phyloP scores from a whole-genome alignment of 1,140 invertebrate genomes.

The Harlomillsia oculata region DNA sequence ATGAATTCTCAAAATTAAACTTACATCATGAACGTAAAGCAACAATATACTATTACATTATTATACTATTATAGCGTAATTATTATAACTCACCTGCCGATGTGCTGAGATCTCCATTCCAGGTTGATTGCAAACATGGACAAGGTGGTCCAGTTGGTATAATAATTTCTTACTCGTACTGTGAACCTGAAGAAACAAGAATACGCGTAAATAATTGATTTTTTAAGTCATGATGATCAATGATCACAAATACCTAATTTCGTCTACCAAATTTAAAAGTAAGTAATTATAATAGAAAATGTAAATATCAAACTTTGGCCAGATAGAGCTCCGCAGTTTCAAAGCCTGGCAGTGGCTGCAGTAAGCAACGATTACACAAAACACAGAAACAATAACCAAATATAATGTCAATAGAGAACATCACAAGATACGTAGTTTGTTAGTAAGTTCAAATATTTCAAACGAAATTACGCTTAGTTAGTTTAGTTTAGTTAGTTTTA shows the following conservation, averaged over 20 bases:
- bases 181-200: conserved; percentile 61
- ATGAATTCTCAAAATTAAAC: too few species aligned
- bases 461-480: too few species aligned
- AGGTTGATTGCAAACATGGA: conserved; percentile 89
- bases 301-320: conserved; percentile 22
- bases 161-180: conserved; percentile 92
- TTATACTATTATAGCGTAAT: too few species aligned
- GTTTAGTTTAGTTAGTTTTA: too few species aligned
- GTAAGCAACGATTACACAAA: conserved; percentile 9
- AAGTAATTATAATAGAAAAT: conserved; percentile 4
- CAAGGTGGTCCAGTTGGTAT: conserved; percentile 88
- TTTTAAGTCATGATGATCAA: too few species aligned
- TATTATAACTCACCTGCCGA: conserved; percentile 61
- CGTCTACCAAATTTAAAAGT: too few species aligned
- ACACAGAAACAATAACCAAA: background rate
- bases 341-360: conserved; percentile 27
- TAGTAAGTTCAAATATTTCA: background rate
- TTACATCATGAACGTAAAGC: too few species aligned
- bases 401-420: background rate
- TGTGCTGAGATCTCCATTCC: conserved; percentile 53
- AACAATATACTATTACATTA: too few species aligned
- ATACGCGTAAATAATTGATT: too few species aligned
- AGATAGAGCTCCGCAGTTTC: conserved; percentile 28
- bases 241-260: too few species aligned
- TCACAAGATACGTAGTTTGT: background rate